Base-by-base conservation (phyloP, 2,888 invertebrate species). In the Eucera pruinosa region DNA sequence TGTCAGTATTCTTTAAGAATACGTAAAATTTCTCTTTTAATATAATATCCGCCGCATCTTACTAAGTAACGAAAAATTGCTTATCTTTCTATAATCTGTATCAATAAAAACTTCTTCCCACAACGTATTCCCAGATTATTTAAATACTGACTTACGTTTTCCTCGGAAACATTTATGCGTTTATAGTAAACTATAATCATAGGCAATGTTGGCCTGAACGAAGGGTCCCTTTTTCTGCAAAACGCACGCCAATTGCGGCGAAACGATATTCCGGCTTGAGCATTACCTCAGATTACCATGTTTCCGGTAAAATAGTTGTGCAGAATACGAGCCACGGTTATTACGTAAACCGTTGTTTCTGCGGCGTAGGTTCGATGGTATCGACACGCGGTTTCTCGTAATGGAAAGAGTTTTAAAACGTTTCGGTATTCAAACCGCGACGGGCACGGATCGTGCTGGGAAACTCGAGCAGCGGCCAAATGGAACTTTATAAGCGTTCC, bases 351-450 rank as follows among this genome's bases (percentile, higher is more conserved):
- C 72, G 73, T 73, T 73, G 73, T 61, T 33, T 27, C 47, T 54
- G 73, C n/a, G 61, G 61, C 58, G 65, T 45, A 48, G 52, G 54
- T 41, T 60, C 57, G 65, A 65, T 65, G 54, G 47, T 65, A 74
- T 74, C 74, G 65, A 65, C 60, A 48, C 58, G 74, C 65, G 60
- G 66, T 69, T 65, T 76, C 69, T 76, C 54, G 67, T 64, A 67
- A 70, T 57, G 55, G 76, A 57, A 61, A 54, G 62, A 20, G 33
- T 47, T 78, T 66, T 54, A 69, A 69, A 71, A 57, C 47, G 64
- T 55, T 78, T 52, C 55, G 78, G 78, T 78, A 81, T 81, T 81
- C 70, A 70, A 81, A 78, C 66, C 73, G 60, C 66, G 75, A 47
- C 36, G 41, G 23, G 41, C 41, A 2, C n/a, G 5, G 54, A 45